phyloP scores from a whole-genome alignment of 2,113 vertebrate species.

The Eolophus roseicapilla region DNA sequence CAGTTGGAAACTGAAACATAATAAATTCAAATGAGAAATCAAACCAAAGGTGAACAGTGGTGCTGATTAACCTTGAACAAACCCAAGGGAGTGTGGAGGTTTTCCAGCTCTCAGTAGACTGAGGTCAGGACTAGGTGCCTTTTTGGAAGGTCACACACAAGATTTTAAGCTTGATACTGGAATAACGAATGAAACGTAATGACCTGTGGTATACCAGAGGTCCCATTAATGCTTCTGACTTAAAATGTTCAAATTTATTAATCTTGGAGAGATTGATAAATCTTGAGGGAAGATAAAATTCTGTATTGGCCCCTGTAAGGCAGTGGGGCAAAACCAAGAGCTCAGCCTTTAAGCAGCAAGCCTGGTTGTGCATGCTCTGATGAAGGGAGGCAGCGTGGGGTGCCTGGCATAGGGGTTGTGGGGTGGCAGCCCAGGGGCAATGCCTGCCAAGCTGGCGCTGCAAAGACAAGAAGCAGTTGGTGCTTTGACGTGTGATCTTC shows the following conservation, averaged over 20 bases:
- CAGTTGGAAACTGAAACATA: slow-evolving; percentile 10
- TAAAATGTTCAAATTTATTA: neutral
- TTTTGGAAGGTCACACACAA: neutral
- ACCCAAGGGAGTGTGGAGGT: neutral
- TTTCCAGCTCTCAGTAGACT: neutral
- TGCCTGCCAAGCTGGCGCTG: neutral
- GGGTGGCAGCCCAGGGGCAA: neutral
- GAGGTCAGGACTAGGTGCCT: neutral
- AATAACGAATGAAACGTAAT: neutral
- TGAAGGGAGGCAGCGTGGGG: neutral
- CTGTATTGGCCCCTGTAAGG: neutral
- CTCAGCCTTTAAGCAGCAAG: neutral
- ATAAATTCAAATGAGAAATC: slow-evolving; percentile 53
- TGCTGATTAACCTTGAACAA: slow-evolving; percentile 52
- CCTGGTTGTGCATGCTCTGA: neutral
- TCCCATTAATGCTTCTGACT: neutral
- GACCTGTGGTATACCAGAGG: neutral
- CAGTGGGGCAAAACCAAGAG: neutral
- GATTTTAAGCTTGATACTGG: neutral
- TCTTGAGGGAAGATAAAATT: neutral
- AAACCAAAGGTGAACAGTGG: neutral
- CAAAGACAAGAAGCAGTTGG: neutral
- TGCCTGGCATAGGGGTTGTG: neutral
- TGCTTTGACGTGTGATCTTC: neutral
- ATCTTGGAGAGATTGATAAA: neutral